These are phyloP conservation scores for Morelia viridis DNA, from an alignment of 2,797 vertebrate genomes.

Conservation along the genomic window DNA sequence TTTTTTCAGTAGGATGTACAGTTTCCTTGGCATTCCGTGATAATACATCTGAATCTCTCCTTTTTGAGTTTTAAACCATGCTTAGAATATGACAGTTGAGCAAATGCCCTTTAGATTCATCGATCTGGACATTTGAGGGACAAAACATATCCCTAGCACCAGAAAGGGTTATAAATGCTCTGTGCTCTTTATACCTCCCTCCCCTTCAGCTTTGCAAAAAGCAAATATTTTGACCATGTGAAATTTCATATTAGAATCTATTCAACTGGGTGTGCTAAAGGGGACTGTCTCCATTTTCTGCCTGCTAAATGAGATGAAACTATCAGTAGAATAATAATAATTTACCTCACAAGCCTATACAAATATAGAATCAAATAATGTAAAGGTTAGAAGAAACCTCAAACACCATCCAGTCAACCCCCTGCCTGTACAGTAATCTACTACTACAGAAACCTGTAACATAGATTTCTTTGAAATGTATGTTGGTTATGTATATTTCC, in stretches of 20 bases:
- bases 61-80: constrained; percentile 7
- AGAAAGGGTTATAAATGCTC: constrained; percentile 7
- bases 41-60: constrained; percentile 11
- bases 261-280: constrained; percentile 1
- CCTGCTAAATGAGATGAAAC: neutral
- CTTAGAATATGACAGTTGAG: constrained; percentile 21
- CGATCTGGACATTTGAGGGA: constrained; percentile 7
- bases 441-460: neutral
- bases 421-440: neutral
- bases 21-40: neutral
- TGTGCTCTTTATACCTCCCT: neutral
- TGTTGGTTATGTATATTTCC: neutral
- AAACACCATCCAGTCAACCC: neutral
- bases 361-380: neutral
- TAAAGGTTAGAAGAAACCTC: neutral
- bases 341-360: neutral
- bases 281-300: neutral
- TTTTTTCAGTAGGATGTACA: constrained; percentile 11
- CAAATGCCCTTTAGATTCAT: constrained; percentile 21
- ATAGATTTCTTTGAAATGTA: neutral
- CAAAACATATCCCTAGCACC: neutral
- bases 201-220: neutral
- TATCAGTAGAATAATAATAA: constrained; percentile 3
- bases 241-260: neutral
- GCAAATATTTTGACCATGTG: neutral